A percentile compares a stretch with the other conserved stretches of the same genome.
Conservation (phyloP, 1,140 invertebrate genomes). For the Bombus waltoni region DNA sequence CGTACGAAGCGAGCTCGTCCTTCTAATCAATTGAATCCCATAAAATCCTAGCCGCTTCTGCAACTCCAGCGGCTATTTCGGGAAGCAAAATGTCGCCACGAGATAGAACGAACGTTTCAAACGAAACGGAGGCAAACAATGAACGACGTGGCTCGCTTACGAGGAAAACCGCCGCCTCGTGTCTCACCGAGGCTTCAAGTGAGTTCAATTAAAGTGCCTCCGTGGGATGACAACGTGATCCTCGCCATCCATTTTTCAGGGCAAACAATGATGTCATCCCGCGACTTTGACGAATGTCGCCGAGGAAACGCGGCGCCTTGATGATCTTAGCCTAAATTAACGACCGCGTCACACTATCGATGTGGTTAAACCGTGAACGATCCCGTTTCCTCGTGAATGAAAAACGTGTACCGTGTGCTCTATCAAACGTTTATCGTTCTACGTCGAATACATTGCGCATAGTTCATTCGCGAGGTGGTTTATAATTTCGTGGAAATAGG, state of each 20-base stretch:
- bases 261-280: conserved; percentile 60
- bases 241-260: conserved; percentile 8
- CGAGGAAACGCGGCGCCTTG: conserved; percentile 15
- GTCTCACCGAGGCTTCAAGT: conserved; percentile 55
- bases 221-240: conserved; percentile 10
- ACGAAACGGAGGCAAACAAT: conserved; percentile 34
- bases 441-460: too few species aligned
- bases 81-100: conserved; percentile 12
- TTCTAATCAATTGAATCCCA: conserved; percentile 62
- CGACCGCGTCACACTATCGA: neutral
- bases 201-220: conserved; percentile 73
- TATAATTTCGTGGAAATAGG: too few species aligned
- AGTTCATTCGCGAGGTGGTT: too few species aligned
- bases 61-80: conserved; percentile 53
- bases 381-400: neutral
- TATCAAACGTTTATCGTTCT: too few species aligned
- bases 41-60: conserved; percentile 47
- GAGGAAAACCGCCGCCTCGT: conserved; percentile 47
- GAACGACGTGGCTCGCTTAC: conserved; percentile 32
- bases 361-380: neutral
- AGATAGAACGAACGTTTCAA: conserved; percentile 44
- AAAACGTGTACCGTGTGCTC: too few species aligned
- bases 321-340: conserved; percentile 36
- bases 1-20: neutral
- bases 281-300: conserved; percentile 44